Evolutionary conservation across 1,140 invertebrate species (phyloP), one percentile per base, ranked within the genome.

Genomic region (Hycleus cichorii): DNA sequence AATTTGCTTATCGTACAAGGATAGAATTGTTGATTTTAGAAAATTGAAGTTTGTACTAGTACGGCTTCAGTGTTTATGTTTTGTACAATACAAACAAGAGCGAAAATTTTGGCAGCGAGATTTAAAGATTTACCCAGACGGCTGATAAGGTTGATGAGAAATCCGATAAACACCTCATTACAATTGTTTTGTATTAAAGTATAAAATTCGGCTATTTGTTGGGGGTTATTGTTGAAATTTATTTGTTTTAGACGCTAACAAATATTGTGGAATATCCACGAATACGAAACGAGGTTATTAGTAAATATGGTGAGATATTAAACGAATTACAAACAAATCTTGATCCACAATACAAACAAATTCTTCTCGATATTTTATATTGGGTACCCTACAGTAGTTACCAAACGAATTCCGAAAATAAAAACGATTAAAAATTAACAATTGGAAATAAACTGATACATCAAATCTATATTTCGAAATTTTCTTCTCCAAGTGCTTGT

Each of bases 131-230:
- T 72, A 32, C 45, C 64, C 1, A 62, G 65, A 49, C 53, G 69
- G 24, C 51, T 71, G 27, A 42, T 72, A 1, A 49, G 59, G 24
- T 42, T 71, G 7, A 42, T 57, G n/a, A 65, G 61, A 43, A 63
- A 62, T 63, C 61, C 52, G 3, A 50, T 64, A 24, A 65, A 66
- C 57, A 44, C 43, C 3, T 42, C 43, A 11, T 58, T 64, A n/a
- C 69, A 71, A 56, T 60, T 68, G 40, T 67, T 59, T 58, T 59
- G 63, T 42, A 60, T 72, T 10, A 66, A 71, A 47, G 67, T 72
- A 58, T 59, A 25, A 18, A 57, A 5, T 25, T 18, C 54, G 24
- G 32, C 3, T 3, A 59, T 5, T 48, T 26, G 10, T 12, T 24
- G 1, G 1, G 18, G 1, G 18, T 4, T 32, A 27, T 11, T 57